A percentile compares a stretch with the other conserved stretches of the same genome.
These are phyloP conservation scores for Pseudachorutes palmiensis DNA, from an alignment of 1,140 invertebrate genomes.

Conservation along the genomic window DNA sequence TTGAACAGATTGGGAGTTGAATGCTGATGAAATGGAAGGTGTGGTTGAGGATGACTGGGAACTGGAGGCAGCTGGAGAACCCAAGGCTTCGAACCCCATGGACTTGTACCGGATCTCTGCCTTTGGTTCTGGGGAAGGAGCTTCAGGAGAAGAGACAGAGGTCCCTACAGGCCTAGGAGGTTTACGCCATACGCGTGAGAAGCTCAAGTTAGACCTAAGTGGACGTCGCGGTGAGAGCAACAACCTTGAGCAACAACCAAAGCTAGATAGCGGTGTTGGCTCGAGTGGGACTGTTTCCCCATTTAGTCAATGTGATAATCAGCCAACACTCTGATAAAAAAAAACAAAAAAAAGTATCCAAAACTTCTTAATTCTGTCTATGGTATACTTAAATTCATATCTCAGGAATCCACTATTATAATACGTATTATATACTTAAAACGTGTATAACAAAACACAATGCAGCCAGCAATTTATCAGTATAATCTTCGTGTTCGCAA, in stretches of 20 bases:
- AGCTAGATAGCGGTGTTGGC: conserved; percentile 32
- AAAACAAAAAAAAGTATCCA: not conserved
- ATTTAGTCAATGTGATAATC: conserved; percentile 34
- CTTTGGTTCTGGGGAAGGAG: conserved; percentile 8
- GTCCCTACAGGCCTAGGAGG: conserved; percentile 49
- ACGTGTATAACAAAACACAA: too few relatives aligned
- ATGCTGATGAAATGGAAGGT: conserved; percentile 33
- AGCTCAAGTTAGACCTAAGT: conserved; percentile 58
- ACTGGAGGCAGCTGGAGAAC: conserved; percentile 23
- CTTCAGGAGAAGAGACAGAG: not conserved
- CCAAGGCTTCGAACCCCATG: conserved; percentile 25
- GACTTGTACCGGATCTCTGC: conserved; percentile 35
- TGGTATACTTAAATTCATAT: not conserved
- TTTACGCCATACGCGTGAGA: conserved; percentile 60
- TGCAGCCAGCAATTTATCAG: too few relatives aligned
- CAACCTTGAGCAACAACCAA: not conserved
- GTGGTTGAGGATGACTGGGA: conserved; percentile 34
- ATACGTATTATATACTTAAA: too few relatives aligned
- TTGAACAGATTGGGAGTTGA: conserved; percentile 33
- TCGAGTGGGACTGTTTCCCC: conserved; percentile 33
- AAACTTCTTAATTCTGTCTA: not conserved
- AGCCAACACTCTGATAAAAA: not conserved
- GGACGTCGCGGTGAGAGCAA: not conserved
- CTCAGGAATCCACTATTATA: not conserved
- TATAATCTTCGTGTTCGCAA: too few relatives aligned